A percentile compares a stretch with the other conserved stretches of the same genome.
These are phyloP conservation scores for Poeciliopsis gracilis DNA, from an alignment of 2,797 vertebrate genomes.

Conservation along the genomic window DNA sequence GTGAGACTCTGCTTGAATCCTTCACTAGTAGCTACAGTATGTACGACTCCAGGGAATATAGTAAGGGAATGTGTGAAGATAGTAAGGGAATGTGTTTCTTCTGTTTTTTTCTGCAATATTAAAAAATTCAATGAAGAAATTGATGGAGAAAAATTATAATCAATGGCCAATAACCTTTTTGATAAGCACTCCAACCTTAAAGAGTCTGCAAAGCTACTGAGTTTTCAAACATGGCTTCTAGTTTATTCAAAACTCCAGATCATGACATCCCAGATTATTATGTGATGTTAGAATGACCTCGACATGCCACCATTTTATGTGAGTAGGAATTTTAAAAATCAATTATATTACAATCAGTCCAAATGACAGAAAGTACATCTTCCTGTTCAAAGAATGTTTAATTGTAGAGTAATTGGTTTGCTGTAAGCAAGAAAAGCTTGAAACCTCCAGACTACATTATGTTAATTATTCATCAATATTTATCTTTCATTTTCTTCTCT, in stretches of 20 bases:
- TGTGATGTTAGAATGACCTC: not conserved
- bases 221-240: not conserved
- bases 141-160: too few species aligned
- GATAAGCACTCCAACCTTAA: not conserved
- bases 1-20: too few species aligned
- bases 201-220: not conserved
- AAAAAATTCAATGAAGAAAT: too few species aligned
- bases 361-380: not conserved
- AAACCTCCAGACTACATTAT: not conserved
- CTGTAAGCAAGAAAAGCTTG: not conserved
- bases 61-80: too few species aligned
- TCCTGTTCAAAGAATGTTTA: not conserved
- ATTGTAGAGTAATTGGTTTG: not conserved
- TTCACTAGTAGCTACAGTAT: too few species aligned
- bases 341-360: not conserved
- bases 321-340: not conserved
- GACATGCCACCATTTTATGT: not conserved
- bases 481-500: not conserved
- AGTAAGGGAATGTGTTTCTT: too few species aligned
- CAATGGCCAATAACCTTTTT: not conserved
- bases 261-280: not conserved
- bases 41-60: too few species aligned
- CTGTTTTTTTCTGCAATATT: too few species aligned
- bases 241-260: not conserved
- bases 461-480: slow-evolving; percentile 1